Conservation (phyloP, 2,888 invertebrate genomes). For the Lepidochrysops patricia region DNA sequence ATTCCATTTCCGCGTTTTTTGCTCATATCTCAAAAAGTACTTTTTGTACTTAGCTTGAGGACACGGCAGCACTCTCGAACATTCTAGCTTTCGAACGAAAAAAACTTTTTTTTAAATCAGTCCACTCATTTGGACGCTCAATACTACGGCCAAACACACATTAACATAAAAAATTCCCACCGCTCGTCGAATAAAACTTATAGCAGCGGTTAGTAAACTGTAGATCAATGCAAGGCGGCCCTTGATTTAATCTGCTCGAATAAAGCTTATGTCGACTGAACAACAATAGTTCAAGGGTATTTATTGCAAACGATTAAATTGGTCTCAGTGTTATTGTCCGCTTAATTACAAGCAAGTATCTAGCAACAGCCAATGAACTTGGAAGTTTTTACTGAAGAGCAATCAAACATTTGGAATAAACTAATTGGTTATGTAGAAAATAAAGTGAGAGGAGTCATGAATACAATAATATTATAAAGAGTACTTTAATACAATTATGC, state of each 20-base stretch:
- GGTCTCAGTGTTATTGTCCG: constrained; percentile 9
- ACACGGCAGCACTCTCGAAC: too few relatives aligned
- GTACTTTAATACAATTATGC: too few relatives aligned
- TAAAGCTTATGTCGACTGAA: constrained; percentile 44
- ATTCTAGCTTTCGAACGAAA: too few relatives aligned
- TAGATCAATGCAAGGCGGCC: constrained; percentile 47
- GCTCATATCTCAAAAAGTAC: too few relatives aligned
- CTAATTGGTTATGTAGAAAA: neutral
- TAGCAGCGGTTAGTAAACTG: constrained; percentile 36
- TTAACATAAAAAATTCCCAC: too few relatives aligned
- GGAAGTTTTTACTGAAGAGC: neutral
- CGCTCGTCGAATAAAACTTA: constrained; percentile 22
- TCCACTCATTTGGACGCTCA: too few relatives aligned
- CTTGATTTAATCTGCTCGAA: constrained; percentile 51
- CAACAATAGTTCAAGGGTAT: constrained; percentile 51
- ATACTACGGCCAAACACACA: constrained; percentile 20
- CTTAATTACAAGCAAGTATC: constrained; percentile 6
- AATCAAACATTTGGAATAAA: neutral
- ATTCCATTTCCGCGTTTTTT: too few relatives aligned
- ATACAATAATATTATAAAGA: too few relatives aligned
- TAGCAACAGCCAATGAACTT: neutral
- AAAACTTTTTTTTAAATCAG: too few relatives aligned
- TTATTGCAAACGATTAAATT: constrained; percentile 17
- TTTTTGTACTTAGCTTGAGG: too few relatives aligned
- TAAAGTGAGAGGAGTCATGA: neutral